Percentiles rank a stretch among this genome's conserved stretches.
Conservation (phyloP, 1,140 invertebrate species). For the Panagrolaimus sp. region DNA sequence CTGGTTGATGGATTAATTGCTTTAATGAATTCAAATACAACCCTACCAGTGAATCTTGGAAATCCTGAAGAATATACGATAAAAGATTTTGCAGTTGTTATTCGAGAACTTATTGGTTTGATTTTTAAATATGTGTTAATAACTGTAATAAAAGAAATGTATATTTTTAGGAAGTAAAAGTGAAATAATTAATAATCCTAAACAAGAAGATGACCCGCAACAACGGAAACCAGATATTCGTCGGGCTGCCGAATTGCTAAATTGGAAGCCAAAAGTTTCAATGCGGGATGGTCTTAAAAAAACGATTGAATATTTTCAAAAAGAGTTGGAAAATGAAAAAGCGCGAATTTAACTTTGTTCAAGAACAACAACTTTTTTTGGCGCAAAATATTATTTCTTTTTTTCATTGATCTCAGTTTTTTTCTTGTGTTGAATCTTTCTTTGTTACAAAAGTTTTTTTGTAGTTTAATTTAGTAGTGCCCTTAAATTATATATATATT, state of each 20-base stretch:
- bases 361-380: too few relatives aligned
- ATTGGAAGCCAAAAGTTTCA: slow-evolving; percentile 82
- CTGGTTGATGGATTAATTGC: slow-evolving; percentile 86
- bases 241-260: slow-evolving; percentile 75
- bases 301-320: slow-evolving; percentile 54
- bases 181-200: slow-evolving; percentile 73
- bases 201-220: slow-evolving; percentile 78
- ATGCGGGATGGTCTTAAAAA: slow-evolving; percentile 54
- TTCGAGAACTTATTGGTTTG: slow-evolving; percentile 69
- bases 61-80: slow-evolving; percentile 97
- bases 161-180: slow-evolving; percentile 65
- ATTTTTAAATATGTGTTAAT: slow-evolving; percentile 26
- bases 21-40: slow-evolving; percentile 89
- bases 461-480: too few relatives aligned
- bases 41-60: slow-evolving; percentile 87
- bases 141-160: background rate
- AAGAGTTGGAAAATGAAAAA: slow-evolving; percentile 47
- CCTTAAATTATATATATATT: too few relatives aligned
- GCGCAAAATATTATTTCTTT: too few relatives aligned
- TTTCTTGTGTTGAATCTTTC: too few relatives aligned
- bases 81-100: slow-evolving; percentile 86
- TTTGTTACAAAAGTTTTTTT: too few relatives aligned
- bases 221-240: slow-evolving; percentile 84
- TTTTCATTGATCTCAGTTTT: too few relatives aligned
- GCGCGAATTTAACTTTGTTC: background rate